Evolutionary conservation across 2,888 invertebrate species (phyloP).

Genomic region (Ophonus ardosiacus): DNA sequence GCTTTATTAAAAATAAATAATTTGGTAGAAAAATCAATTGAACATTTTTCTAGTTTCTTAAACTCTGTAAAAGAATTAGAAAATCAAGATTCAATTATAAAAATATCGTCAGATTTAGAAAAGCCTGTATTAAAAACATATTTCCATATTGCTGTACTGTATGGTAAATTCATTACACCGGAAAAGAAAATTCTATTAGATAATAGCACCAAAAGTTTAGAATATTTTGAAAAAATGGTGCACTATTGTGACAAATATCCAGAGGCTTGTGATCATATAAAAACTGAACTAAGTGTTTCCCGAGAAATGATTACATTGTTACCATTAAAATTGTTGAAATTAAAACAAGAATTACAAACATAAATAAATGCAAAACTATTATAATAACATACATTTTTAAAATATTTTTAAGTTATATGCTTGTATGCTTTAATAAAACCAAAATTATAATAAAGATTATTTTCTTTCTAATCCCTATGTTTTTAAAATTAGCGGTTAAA

Average conservation of each 20-base stretch:
- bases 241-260: constrained; percentile 86
- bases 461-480: constrained; percentile 1
- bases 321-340: constrained; percentile 84
- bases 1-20: constrained; percentile 87
- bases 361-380: constrained; percentile 8
- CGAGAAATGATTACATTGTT: constrained; percentile 90
- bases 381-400: not conserved
- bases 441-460: not conserved
- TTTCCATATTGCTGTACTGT: constrained; percentile 87
- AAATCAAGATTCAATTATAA: constrained; percentile 77
- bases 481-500: constrained; percentile 28
- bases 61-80: constrained; percentile 82
- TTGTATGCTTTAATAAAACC: constrained; percentile 30
- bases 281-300: constrained; percentile 87
- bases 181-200: constrained; percentile 82
- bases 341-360: constrained; percentile 74
- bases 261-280: constrained; percentile 81
- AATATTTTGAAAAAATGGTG: constrained; percentile 84
- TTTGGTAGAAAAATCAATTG: constrained; percentile 85
- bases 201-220: constrained; percentile 83
- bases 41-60: constrained; percentile 85
- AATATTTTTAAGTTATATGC: not conserved
- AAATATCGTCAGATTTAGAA: constrained; percentile 82
- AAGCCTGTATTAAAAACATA: constrained; percentile 86
- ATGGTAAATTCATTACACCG: constrained; percentile 86